Conservation (phyloP, 1,140 invertebrate species). For the Danaus melanippus region DNA sequence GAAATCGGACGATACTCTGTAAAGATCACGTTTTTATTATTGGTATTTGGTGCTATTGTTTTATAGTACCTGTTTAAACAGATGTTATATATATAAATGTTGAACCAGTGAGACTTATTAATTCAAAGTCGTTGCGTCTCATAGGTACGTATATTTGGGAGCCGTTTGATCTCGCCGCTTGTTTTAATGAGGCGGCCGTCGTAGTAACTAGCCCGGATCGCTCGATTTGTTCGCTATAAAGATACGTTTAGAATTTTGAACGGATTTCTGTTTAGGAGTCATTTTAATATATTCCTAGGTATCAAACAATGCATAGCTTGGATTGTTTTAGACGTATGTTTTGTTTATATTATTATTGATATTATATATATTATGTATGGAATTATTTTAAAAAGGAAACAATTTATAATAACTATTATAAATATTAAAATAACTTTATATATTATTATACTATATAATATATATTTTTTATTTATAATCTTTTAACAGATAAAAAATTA, state of each 20-base stretch:
- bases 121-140: conserved; percentile 26
- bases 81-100: not conserved
- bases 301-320: no score
- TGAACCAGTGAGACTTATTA: conserved; percentile 9
- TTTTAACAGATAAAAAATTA: no score
- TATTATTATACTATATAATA: no score
- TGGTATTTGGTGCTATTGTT: not conserved
- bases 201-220: conserved; percentile 60
- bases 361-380: no score
- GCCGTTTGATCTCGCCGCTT: conserved; percentile 63
- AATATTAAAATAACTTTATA: no score
- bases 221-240: conserved; percentile 30
- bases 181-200: conserved; percentile 61
- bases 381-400: no score
- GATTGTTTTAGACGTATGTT: no score
- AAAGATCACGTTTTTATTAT: conserved; percentile 6
- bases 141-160: conserved; percentile 57
- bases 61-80: not conserved
- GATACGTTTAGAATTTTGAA: conserved; percentile 17
- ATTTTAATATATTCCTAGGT: no score
- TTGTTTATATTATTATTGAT: no score
- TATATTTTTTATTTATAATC: no score
- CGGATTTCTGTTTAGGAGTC: conserved; percentile 6
- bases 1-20: not conserved
- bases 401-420: no score